These are phyloP conservation scores for Euwallacea similis DNA, from an alignment of 1,140 invertebrate species.

Conservation along the genomic window DNA sequence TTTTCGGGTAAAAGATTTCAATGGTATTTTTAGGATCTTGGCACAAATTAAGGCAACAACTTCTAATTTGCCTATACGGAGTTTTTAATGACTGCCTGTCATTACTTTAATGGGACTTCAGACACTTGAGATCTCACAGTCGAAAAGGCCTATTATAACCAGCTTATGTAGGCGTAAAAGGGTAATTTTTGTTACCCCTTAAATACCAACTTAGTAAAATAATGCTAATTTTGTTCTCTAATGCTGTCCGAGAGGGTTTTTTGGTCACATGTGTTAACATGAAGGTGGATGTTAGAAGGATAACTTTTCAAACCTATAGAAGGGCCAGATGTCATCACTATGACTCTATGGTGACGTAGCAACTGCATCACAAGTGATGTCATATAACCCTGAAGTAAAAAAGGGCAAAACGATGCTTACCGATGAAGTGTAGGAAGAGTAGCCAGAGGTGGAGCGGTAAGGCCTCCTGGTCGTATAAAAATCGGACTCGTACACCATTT, in stretches of 20 bases:
- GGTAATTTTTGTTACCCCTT: too few relatives aligned
- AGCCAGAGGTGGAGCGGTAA: slow-evolving; percentile 67
- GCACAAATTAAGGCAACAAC: slow-evolving; percentile 9
- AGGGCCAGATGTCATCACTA: too few relatives aligned
- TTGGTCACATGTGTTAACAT: too few relatives aligned
- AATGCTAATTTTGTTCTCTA: too few relatives aligned
- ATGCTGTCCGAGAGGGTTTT: too few relatives aligned
- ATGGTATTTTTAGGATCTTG: slow-evolving; percentile 33
- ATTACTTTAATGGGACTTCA: not conserved
- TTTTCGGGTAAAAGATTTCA: slow-evolving; percentile 1
- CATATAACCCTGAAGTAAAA: slow-evolving; percentile 1
- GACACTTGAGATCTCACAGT: not conserved
- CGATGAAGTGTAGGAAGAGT: slow-evolving; percentile 76
- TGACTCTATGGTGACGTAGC: not conserved
- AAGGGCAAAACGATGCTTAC: slow-evolving; percentile 61
- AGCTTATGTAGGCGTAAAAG: too few relatives aligned
- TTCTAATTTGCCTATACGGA: not conserved
- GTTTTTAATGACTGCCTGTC: too few relatives aligned
- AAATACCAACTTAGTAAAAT: too few relatives aligned
- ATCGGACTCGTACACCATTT: slow-evolving; percentile 88
- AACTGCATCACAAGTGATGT: not conserved
- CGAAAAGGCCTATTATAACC: too few relatives aligned
- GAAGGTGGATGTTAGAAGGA: too few relatives aligned
- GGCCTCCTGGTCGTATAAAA: slow-evolving; percentile 85
- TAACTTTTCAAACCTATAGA: too few relatives aligned